Base-by-base conservation (phyloP, 2,113 vertebrate species). In the Numida meleagris region DNA sequence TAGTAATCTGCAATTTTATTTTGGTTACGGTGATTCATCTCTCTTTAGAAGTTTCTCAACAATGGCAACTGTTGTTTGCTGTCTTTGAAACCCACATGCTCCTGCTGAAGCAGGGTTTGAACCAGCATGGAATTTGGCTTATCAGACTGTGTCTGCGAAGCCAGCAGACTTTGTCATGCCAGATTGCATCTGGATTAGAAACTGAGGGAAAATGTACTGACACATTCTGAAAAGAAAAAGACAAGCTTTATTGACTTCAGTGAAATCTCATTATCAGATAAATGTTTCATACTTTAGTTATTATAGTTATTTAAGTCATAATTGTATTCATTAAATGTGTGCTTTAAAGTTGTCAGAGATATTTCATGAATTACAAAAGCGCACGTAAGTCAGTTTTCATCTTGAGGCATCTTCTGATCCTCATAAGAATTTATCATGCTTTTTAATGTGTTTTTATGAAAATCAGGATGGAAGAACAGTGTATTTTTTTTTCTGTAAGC, bases 121-220 rank as follows among this genome's bases (percentile, higher is more conserved):
- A 93, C 86, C 92, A 79, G 77, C 58, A 70, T 38, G 62, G 86
- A 95, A 90, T 94, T 62, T 93, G 93, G 80, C 86, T 97, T 94
- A 94, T 94, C 88, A 90, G 76, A 71, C 73, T 76, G 12, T 65
- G 87, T 92, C 86, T 90, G 66, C 40, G 61, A 91, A 81, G 86
- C 80, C 93, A 95, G 71, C 62, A 86, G 66, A 66, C 90, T 86
- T 89, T 91, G 88, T 90, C 72, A 84, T 86, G 86, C 86, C 92
- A 95, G 94, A 86, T 88, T 88, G 86, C 91, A 94, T 95, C 92
- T 95, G 90, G 82, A 90, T 95, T 90, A 95, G 95, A 90, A 95
- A 76, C 70, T 75, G 80, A 93, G 81, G 51, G 86, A 88, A 95
- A 95, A 88, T 84, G 14, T 79, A 95, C 79, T 88, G 88, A 94